Conservation (phyloP, 2,888 invertebrate genomes). For the Drosophila melanosoma region DNA sequence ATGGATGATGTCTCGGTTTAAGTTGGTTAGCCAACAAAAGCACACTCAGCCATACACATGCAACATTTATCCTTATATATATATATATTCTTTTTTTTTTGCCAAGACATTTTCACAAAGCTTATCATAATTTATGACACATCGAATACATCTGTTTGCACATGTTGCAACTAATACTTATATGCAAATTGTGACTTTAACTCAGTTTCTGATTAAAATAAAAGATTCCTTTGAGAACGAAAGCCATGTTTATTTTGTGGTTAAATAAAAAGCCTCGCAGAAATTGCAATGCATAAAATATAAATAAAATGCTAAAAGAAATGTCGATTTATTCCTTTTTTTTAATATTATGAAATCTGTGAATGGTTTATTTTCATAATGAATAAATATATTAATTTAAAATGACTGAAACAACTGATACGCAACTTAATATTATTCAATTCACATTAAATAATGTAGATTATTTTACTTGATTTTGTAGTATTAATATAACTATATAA, state of each 20-base stretch:
- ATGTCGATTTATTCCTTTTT: not conserved
- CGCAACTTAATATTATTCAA: not conserved
- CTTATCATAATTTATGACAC: slow-evolving; percentile 56
- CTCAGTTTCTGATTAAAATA: not conserved
- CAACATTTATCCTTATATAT: slow-evolving; percentile 17
- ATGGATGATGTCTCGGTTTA: slow-evolving; percentile 35
- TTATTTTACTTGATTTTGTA: not conserved
- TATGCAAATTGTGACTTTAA: not conserved
- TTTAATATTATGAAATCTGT: too few relatives aligned
- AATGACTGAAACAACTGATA: not conserved
- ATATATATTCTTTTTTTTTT: not conserved
- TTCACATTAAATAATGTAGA: not conserved
- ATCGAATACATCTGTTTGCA: slow-evolving; percentile 19
- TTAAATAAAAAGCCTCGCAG: not conserved
- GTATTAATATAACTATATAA: slow-evolving; percentile 6
- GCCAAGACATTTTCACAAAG: slow-evolving; percentile 29
- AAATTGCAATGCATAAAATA: not conserved
- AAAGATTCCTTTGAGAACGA: not conserved
- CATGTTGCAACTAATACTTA: not conserved
- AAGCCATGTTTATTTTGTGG: not conserved
- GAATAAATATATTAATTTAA: not conserved
- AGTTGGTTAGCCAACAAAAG: slow-evolving; percentile 33
- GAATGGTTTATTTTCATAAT: not conserved
- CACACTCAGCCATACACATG: slow-evolving; percentile 37
- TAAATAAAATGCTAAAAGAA: not conserved